Base-by-base conservation (phyloP, 1,140 invertebrate genomes). In the Chironomus tepperi region DNA sequence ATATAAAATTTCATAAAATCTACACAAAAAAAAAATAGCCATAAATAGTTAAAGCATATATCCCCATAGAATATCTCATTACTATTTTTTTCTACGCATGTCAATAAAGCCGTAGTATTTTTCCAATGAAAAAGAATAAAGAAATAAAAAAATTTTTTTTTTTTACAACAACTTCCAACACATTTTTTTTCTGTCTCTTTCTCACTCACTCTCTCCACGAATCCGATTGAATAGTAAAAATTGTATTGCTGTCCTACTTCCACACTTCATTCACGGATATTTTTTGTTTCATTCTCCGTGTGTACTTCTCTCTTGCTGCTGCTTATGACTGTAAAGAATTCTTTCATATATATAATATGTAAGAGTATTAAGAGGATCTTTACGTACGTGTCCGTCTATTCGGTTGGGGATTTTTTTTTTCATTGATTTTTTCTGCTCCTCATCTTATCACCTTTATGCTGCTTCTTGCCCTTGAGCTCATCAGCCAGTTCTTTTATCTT, bases 141-240 rank as follows among this genome's bases (percentile, higher is more conserved):
- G 47, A 57, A 57, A n/a, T 0, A 57, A 34, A 34, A n/a, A n/a
- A n/a, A n/a, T n/a, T n/a, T n/a, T n/a, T 34, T 34, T 34, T 57
- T 57, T 57, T 57, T 57, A 57, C 47, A 57, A 57, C 47, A 57
- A 57, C 47, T 57, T 57, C 47, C 47, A 57, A 57, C 47, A 57
- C 47, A 57, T 15, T 57, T 57, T 57, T 47, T 47, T 15, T 47
- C 43, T 34, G 5, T 5, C 5, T 34, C 24, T 34, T 34, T 34
- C 24, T 34, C 5, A 34, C 24, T 34, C 24, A 34, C 24, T 34
- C 24, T 34, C 24, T 1, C 5, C 24, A 34, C 43, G 7, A 47
- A 10, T 2, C 43, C 2, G 8, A 9, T 9, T 15, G 43, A 57
- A 57, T 57, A 57, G 47, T 57, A 57, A 57, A 57, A 15, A 15